Base-by-base conservation (phyloP, 2,113 vertebrate species). In the Otus sunia region DNA sequence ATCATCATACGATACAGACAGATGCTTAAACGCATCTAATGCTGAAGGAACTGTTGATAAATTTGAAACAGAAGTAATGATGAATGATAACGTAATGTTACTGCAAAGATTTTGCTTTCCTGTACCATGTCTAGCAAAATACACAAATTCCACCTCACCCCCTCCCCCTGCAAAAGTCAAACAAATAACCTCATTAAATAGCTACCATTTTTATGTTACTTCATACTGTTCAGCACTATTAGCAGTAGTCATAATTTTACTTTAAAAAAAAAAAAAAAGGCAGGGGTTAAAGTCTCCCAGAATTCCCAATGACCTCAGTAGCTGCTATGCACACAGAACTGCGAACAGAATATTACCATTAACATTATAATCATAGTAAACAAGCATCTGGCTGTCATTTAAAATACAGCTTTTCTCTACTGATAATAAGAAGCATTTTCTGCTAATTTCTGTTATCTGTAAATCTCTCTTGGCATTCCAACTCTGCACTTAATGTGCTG, bases 11-110 rank as follows among this genome's bases (percentile, higher is more conserved):
- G 94, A 88, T 73, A 88, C 87, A 55, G 63, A 95, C 93, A 96
- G 97, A 97, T 96, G 96, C 96, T 92, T 96, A 96, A 97, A 97
- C 97, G 92, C 94, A 96, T 91, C 96, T 92, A 96, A 82, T 62
- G 68, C 77, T 88, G 87, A 96, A 95, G 88, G 77, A 97, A 96
- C 74, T 79, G 64, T 85, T 96, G 89, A 96, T 64, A 86, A 97
- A 97, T 97, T 47, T 67, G 88, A 96, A 86, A 64, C 60, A 73
- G 39, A 96, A 95, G 94, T 96, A 91, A 64, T 94, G 87, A 96
- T 81, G 90, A 95, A 97, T n/a, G 80, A 92, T 88, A 92, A 97
- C 84, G 76, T 86, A 86, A 86, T 56, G 60, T 81, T 36, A 69
- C 63, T 76, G 68, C 69, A 86, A 89, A 92, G 92, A 63, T 86